phyloP scores from a whole-genome alignment of 2,797 vertebrate genomes.

The Loriculus beryllinus region DNA sequence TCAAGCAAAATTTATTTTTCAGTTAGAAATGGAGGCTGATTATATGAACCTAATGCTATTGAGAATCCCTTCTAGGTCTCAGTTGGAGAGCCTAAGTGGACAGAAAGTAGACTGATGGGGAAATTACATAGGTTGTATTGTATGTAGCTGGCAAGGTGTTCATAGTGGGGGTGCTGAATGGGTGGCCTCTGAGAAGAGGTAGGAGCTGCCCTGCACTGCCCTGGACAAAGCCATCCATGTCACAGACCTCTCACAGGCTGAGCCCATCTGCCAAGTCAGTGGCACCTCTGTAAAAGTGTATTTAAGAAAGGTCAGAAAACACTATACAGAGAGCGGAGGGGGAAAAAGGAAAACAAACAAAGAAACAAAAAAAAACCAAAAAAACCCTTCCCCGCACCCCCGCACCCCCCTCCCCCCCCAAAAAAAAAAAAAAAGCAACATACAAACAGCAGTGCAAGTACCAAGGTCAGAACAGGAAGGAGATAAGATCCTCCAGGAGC shows the following conservation, averaged over 20 bases:
- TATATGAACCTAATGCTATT: neutral
- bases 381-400: too few relatives aligned
- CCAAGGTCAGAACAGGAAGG: neutral
- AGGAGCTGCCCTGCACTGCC: neutral
- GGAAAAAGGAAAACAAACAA: too few relatives aligned
- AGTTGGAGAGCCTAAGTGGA: neutral
- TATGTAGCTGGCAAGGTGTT: neutral
- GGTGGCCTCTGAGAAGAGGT: neutral
- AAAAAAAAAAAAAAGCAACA: neutral
- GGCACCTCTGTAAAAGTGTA: neutral
- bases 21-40: neutral
- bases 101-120: neutral
- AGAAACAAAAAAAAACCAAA: too few relatives aligned
- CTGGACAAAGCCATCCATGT: neutral
- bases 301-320: neutral
- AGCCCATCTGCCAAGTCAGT: neutral
- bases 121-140: neutral
- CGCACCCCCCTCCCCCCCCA: fast-evolving
- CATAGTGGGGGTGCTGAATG: neutral
- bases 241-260: neutral
- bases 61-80: neutral
- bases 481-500: neutral
- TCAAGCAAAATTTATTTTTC: neutral
- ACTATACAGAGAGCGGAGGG: neutral
- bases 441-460: neutral